Evolutionary conservation across 1,140 invertebrate genomes (phyloP).

Genomic region (Mycetomoellerius zeteki): DNA sequence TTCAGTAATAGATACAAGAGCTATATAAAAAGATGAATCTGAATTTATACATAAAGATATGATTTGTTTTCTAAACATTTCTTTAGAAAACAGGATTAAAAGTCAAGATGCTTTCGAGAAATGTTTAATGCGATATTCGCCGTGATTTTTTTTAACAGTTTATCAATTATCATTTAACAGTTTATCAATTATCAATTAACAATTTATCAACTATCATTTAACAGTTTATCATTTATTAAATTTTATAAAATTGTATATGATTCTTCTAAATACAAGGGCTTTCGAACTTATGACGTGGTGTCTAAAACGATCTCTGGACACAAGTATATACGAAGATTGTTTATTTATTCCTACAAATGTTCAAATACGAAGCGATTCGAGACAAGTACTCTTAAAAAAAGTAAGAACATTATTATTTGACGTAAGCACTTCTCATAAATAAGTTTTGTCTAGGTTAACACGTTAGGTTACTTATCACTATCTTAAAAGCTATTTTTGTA

Average conservation of each 20-base stretch:
- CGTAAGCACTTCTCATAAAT: conserved; percentile 51
- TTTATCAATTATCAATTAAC: no score
- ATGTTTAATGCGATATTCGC: neutral
- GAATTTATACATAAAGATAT: neutral
- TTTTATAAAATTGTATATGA: neutral
- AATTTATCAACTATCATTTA: no score
- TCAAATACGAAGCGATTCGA: conserved; percentile 39
- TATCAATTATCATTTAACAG: no score
- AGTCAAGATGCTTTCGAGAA: neutral
- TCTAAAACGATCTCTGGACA: neutral
- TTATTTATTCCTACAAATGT: conserved; percentile 45
- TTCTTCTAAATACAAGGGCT: neutral
- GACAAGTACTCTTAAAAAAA: conserved; percentile 53
- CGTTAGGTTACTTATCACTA: conserved; percentile 34
- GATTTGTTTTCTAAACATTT: neutral
- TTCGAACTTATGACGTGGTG: neutral
- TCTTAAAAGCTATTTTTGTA: conserved; percentile 54
- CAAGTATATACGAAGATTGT: conserved; percentile 37
- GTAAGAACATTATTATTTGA: conserved; percentile 52
- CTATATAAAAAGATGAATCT: neutral
- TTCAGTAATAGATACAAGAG: neutral
- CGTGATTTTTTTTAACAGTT: neutral
- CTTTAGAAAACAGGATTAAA: neutral
- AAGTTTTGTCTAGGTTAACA: conserved; percentile 26
- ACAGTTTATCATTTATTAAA: neutral